Percentiles rank a stretch among this genome's conserved stretches.
These are phyloP conservation scores for Bubo scandiacus DNA, from an alignment of 2,113 vertebrate species.

Conservation along the genomic window DNA sequence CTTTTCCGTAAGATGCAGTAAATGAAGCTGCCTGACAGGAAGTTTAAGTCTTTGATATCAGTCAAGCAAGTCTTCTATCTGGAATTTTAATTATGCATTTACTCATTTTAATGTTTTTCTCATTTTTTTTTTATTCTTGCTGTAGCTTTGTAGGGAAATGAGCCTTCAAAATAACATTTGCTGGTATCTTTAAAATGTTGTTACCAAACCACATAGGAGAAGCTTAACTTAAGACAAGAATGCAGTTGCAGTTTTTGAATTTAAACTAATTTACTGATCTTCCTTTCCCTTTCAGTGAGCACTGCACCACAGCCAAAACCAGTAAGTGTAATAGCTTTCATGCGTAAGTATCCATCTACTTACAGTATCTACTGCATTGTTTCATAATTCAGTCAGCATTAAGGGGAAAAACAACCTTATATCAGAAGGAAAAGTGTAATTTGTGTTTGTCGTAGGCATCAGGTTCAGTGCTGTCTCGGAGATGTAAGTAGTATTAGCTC, in stretches of 20 bases:
- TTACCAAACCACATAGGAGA: neutral
- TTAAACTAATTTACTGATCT: slow-evolving; percentile 1
- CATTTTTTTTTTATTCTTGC: neutral
- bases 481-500: neutral
- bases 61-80: neutral
- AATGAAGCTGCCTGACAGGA: neutral
- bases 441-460: neutral
- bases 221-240: neutral
- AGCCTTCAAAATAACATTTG: neutral
- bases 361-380: neutral
- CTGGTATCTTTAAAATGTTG: neutral
- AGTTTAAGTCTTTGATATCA: neutral
- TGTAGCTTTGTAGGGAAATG: neutral
- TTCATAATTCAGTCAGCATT: neutral
- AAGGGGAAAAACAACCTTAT: neutral
- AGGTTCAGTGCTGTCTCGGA: neutral
- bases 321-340: slow-evolving; percentile 76
- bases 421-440: neutral
- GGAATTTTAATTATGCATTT: neutral
- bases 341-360: neutral
- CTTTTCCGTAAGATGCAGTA: neutral
- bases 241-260: neutral
- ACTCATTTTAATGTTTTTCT: neutral
- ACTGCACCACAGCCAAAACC: slow-evolving; percentile 93
- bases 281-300: slow-evolving; percentile 84